Evolutionary conservation across 23 tunicate species (phyloP).

Genomic region (Trididemnum clinides): DNA sequence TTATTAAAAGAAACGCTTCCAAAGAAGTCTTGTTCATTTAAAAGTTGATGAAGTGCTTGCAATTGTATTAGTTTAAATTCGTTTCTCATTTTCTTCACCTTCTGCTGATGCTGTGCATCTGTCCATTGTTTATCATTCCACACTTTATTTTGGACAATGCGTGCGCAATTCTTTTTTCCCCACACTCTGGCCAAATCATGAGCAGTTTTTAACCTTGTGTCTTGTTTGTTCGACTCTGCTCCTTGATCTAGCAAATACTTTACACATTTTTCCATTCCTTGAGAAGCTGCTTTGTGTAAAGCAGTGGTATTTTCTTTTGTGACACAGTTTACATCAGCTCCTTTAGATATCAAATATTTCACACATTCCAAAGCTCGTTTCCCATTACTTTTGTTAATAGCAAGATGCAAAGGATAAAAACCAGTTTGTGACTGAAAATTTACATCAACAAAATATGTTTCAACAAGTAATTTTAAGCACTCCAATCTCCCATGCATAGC

Average conservation of each 20-base stretch:
- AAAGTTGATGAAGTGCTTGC: constrained; percentile 68
- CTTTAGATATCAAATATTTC: constrained; percentile 54
- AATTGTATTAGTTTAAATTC: constrained; percentile 39
- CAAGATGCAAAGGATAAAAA: constrained; percentile 57
- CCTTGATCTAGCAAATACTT: constrained; percentile 25
- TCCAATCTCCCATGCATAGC: constrained; percentile 78
- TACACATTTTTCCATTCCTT: constrained; percentile 60
- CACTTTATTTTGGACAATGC: constrained; percentile 52
- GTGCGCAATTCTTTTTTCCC: constrained; percentile 74
- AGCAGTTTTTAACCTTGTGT: constrained; percentile 52
- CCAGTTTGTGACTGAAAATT: constrained; percentile 60
- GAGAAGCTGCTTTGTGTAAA: constrained; percentile 77
- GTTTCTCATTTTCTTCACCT: constrained; percentile 8
- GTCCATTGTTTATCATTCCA: constrained; percentile 52
- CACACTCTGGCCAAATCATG: constrained; percentile 67
- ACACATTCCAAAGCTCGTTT: constrained; percentile 46
- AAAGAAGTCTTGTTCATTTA: constrained; percentile 77
- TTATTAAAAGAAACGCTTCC: constrained; percentile 61
- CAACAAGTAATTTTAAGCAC: constrained; percentile 64
- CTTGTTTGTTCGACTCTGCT: constrained; percentile 28
- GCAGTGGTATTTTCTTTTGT: constrained; percentile 45
- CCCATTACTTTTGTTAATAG: constrained; percentile 62
- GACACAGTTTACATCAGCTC: constrained; percentile 65
- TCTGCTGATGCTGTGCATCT: constrained; percentile 20
- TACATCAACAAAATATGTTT: constrained; percentile 69